These are phyloP conservation scores for Oikopleura albicans DNA, from an alignment of 23 tunicate genomes.

Conservation along the genomic window DNA sequence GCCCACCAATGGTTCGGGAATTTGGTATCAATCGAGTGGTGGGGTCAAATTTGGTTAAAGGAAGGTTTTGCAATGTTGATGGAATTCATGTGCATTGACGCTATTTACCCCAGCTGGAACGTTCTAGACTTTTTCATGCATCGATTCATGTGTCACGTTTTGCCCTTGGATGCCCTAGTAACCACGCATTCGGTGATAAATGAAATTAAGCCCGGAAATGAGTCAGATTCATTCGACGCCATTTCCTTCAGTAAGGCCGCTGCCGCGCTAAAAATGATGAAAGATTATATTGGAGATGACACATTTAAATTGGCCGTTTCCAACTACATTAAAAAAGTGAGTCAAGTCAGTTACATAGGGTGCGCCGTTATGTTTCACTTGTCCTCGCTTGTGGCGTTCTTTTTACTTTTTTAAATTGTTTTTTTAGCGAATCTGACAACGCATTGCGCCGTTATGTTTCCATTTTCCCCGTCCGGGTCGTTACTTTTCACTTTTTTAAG, in stretches of 20 bases:
- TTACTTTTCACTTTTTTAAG: too few relatives aligned
- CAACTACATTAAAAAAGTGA: too few relatives aligned
- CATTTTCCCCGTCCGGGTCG: too few relatives aligned
- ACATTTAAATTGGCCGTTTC: too few relatives aligned
- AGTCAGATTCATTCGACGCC: not conserved
- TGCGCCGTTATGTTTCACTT: too few relatives aligned
- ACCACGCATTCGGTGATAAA: not conserved
- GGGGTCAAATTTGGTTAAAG: not conserved
- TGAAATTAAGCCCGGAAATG: not conserved
- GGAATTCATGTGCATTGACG: not conserved
- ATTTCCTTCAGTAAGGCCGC: not conserved
- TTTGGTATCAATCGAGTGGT: not conserved
- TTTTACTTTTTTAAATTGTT: too few relatives aligned
- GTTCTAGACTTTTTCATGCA: not conserved
- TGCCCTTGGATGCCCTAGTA: not conserved
- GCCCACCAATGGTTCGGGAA: conserved; percentile 15
- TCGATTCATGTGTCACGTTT: not conserved
- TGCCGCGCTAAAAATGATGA: not conserved
- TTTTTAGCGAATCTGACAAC: too few relatives aligned
- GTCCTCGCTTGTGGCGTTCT: too few relatives aligned
- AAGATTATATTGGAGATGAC: not conserved
- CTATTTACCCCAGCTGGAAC: not conserved
- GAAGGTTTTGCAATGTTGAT: not conserved
- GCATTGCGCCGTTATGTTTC: too few relatives aligned
- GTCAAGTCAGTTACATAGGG: too few relatives aligned